Evolutionary conservation across 2,888 invertebrate species (phyloP).

Genomic region (Ischnura elegans): DNA sequence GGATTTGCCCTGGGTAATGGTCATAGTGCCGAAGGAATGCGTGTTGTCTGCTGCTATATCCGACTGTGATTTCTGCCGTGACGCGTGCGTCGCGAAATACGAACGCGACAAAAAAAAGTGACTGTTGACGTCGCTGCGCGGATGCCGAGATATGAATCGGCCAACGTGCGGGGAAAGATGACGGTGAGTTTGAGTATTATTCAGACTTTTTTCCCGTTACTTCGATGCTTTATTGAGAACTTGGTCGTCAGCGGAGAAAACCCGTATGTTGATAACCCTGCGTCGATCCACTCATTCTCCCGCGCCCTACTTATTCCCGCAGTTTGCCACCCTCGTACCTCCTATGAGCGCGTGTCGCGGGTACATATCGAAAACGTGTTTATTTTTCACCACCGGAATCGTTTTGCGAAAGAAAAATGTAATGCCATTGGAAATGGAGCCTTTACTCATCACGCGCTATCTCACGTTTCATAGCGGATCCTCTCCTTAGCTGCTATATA

Average conservation of each 20-base stretch:
- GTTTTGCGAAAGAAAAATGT: neutral
- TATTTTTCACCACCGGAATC: neutral
- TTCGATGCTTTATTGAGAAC: neutral
- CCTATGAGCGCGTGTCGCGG: neutral
- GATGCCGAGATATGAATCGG: neutral
- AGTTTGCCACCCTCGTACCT: neutral
- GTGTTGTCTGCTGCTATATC: too few relatives aligned
- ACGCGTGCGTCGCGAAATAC: neutral
- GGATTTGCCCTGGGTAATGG: too few relatives aligned
- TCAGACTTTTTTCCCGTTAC: neutral
- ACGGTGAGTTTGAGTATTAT: neutral
- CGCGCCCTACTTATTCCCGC: neutral
- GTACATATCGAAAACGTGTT: neutral
- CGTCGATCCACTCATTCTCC: neutral
- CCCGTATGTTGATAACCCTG: neutral
- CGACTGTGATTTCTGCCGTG: too few relatives aligned
- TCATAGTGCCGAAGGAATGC: too few relatives aligned
- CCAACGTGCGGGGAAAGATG: neutral
- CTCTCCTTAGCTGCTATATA: neutral
- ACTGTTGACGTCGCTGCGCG: too few relatives aligned
- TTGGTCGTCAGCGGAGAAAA: slow-evolving; percentile 5
- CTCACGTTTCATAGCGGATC: neutral
- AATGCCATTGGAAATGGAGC: neutral
- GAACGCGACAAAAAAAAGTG: neutral
- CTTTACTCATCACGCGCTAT: neutral